phyloP scores from a whole-genome alignment of 2,888 invertebrate genomes.

The Amphimallon solstitiale region DNA sequence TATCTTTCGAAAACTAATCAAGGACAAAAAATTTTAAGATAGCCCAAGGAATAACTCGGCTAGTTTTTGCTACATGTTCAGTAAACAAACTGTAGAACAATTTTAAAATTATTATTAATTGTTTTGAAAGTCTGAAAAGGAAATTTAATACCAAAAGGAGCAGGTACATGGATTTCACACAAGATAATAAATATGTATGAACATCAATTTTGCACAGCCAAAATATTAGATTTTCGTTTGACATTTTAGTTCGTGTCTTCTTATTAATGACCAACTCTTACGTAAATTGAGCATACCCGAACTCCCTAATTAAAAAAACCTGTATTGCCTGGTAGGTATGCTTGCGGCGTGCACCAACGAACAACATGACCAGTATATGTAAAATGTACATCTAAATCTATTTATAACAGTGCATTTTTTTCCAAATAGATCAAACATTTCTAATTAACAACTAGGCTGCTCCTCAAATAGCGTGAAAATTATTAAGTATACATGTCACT shows the following conservation, averaged over 20 bases:
- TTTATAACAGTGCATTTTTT: neutral
- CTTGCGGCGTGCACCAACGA: neutral
- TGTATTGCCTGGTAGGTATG: neutral
- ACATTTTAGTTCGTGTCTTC: neutral
- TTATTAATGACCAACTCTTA: neutral
- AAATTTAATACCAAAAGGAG: no score
- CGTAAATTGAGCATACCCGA: conserved; percentile 4
- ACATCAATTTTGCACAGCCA: neutral
- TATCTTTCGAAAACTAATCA: no score
- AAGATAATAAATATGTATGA: no score
- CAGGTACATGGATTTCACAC: no score
- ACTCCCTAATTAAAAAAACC: conserved; percentile 21
- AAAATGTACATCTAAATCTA: conserved; percentile 10
- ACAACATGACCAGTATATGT: conserved; percentile 1
- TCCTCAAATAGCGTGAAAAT: neutral
- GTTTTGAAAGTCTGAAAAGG: no score
- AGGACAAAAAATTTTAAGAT: no score
- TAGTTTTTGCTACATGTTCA: no score
- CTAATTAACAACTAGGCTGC: conserved; percentile 7
- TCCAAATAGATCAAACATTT: neutral
- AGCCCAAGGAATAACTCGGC: no score
- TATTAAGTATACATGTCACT: neutral
- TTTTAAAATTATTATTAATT: no score
- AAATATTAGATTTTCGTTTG: neutral
- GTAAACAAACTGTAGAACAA: no score